Conservation (phyloP, 2,113 vertebrate genomes). For the Coregonus clupeaformis region DNA sequence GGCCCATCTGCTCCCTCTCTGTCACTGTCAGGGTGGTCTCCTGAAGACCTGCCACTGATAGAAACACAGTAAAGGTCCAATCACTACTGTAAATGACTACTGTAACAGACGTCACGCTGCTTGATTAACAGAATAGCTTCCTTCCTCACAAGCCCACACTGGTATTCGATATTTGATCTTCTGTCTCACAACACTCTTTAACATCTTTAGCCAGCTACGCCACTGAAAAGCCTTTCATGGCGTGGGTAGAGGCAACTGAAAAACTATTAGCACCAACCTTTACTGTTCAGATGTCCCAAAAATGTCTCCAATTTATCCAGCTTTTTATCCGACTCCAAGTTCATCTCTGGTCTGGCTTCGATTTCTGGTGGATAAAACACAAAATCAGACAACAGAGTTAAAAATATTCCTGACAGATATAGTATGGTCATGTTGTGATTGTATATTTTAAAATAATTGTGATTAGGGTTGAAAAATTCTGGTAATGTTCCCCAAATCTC, state of each 20-base stretch:
- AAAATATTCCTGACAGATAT: background rate
- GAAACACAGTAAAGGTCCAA: background rate
- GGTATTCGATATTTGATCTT: too few relatives aligned
- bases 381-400: background rate
- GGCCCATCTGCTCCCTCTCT: conserved; percentile 66
- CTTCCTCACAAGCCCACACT: too few relatives aligned
- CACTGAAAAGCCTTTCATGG: too few relatives aligned
- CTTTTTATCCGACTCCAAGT: conserved; percentile 88
- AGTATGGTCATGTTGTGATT: background rate
- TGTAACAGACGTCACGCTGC: too few relatives aligned
- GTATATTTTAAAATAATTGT: too few relatives aligned
- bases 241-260: too few relatives aligned
- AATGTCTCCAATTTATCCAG: conserved; percentile 93
- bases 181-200: too few relatives aligned
- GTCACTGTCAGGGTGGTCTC: conserved; percentile 92
- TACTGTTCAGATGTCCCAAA: conserved; percentile 90
- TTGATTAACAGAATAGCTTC: too few relatives aligned
- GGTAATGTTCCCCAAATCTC: too few relatives aligned
- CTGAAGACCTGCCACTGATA: conserved; percentile 82
- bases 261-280: conserved; percentile 74
- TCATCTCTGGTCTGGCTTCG: conserved; percentile 86
- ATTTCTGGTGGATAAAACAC: conserved; percentile 76
- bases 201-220: too few relatives aligned
- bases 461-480: too few relatives aligned
- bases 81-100: too few relatives aligned